Evolutionary conservation across 2,113 vertebrate genomes (phyloP), one percentile per base, ranked within the genome.

Genomic region (Hymenochirus boettgeri): DNA sequence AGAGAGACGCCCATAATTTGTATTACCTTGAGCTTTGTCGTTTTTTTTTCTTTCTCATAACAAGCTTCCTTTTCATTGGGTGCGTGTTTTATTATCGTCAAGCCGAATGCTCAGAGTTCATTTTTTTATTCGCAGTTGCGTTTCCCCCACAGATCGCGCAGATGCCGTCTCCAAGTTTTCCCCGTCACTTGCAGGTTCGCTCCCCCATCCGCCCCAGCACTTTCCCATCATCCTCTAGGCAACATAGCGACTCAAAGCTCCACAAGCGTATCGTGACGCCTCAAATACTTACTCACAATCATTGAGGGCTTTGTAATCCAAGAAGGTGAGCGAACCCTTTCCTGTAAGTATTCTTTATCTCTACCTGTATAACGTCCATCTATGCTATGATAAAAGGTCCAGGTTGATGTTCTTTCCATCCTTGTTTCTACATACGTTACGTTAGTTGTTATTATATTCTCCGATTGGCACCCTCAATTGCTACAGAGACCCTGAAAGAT

Each of bases 241-340:
- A 86, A 23, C 78, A 75, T 61, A 65, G 92, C 82, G 83, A 89
- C 81, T 85, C 91, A 75, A 89, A 88, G 15, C 93, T 93, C 18
- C 96, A 96, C 3, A 96, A 98, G 78, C 96, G 96, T 39, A 97
- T 99, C 0, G 96, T 99, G 73, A 99, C 98, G 76, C 96, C 96
- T 24, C 96, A 99, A 77, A 97, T 99, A 71, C 94, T 99, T 65
- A 99, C 96, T 1, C 96, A 98, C 73, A n/a, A 92, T 99, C 73
- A 99, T 99, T 2, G 96, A 98, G 75, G 96, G 96, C 57, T 99
- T 99, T 65, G 95, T 99, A 48, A 98, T 99, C 80, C 96, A 98
- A 79, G 96, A 99, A 73, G 96, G 96, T 81, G 95, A 96, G 6
- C n/a, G 96, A 98, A 61, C 96, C 96, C 10, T 99, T 99, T 80